Percentiles rank a stretch among this genome's conserved stretches.
Evolutionary conservation across 2,797 vertebrate species (phyloP).

Genomic region (Bovichtus diacanthus): DNA sequence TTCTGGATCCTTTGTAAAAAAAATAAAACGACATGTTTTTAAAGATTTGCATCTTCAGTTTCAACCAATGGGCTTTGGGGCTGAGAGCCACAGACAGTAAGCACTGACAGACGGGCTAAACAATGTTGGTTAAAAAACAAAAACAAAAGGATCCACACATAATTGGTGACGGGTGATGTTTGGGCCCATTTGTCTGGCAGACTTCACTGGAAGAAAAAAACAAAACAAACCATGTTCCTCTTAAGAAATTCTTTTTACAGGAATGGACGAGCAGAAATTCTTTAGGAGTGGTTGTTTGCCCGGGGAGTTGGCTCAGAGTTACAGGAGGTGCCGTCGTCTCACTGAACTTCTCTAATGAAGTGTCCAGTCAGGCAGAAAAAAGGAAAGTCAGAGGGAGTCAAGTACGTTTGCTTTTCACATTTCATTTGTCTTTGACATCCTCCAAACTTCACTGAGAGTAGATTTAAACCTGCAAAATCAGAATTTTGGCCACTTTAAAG

Average conservation of each 20-base stretch:
- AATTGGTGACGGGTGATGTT: not conserved
- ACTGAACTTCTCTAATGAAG: not conserved
- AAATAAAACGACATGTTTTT: too few species aligned
- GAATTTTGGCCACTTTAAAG: too few species aligned
- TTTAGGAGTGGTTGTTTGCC: not conserved
- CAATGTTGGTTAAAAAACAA: not conserved
- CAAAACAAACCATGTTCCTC: not conserved
- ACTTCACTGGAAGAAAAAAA: too few species aligned
- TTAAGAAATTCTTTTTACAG: constrained; percentile 5
- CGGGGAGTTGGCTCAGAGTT: not conserved
- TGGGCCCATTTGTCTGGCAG: not conserved
- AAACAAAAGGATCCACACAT: rapidly evolving
- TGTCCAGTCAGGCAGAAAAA: not conserved
- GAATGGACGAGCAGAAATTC: constrained; percentile 16
- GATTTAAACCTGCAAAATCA: not conserved
- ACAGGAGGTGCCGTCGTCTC: not conserved
- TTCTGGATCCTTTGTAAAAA: not conserved
- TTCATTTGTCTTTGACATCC: not conserved
- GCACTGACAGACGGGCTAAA: too few species aligned
- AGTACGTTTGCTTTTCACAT: not conserved
- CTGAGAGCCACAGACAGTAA: not conserved
- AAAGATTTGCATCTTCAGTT: too few species aligned
- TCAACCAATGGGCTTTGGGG: not conserved
- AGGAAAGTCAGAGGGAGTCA: not conserved
- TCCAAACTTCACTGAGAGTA: too few species aligned